A percentile compares a stretch with the other conserved stretches of the same genome.
Evolutionary conservation across 2,888 invertebrate species (phyloP).

Genomic region (Philaethria dido): DNA sequence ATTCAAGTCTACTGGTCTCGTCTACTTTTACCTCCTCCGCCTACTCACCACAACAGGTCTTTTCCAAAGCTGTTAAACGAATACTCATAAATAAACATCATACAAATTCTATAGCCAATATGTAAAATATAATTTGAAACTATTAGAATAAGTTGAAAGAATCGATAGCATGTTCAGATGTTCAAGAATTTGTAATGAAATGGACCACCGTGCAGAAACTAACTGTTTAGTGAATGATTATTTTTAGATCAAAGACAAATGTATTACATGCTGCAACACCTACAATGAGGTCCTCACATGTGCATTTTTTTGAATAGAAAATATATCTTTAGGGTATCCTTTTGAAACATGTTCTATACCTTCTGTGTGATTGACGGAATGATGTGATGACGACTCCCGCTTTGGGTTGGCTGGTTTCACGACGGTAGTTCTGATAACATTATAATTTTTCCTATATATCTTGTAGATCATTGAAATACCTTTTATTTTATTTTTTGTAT

Average conservation of each 20-base stretch:
- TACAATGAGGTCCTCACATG: conserved; percentile 59
- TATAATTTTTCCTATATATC: conserved; percentile 1
- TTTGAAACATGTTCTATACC: conserved; percentile 77
- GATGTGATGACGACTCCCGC: conserved; percentile 96
- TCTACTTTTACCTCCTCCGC: conserved; percentile 75
- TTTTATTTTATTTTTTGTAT: too few relatives aligned
- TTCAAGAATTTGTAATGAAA: conserved; percentile 29
- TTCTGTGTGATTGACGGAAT: conserved; percentile 93
- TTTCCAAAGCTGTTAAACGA: conserved; percentile 82
- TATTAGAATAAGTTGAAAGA: conserved; percentile 10
- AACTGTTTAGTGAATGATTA: conserved; percentile 46
- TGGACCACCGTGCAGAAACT: conserved; percentile 62
- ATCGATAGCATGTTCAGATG: conserved; percentile 16
- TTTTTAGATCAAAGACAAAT: conserved; percentile 42
- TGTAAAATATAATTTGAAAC: not conserved
- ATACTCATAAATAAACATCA: conserved; percentile 54
- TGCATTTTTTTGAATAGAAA: conserved; percentile 47
- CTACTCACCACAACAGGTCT: conserved; percentile 82
- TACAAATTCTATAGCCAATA: conserved; percentile 29
- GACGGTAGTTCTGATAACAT: conserved; percentile 70
- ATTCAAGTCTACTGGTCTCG: conserved; percentile 65
- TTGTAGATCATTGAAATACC: not conserved
- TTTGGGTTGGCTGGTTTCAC: conserved; percentile 83
- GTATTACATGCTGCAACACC: conserved; percentile 70
- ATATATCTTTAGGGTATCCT: not conserved